Evolutionary conservation across 2,888 invertebrate genomes (phyloP).

Genomic region (Ichneumoninae sp.): DNA sequence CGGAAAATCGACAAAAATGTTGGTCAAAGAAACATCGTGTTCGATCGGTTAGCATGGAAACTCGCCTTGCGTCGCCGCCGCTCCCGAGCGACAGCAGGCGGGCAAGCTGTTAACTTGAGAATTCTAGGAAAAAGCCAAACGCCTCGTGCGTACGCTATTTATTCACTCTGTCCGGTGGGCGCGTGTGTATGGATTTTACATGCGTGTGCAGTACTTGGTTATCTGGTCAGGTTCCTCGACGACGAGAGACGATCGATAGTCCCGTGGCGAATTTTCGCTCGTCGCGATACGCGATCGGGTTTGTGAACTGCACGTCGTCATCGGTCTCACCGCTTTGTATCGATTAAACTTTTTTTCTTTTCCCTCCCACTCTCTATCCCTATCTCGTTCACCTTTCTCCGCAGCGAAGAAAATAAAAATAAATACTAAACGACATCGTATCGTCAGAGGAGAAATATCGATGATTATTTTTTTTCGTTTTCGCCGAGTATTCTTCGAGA

Average conservation of each 20-base stretch:
- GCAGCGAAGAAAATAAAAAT: not conserved
- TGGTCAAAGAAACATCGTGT: not conserved
- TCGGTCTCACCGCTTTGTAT: constrained; percentile 8
- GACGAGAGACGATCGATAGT: constrained; percentile 43
- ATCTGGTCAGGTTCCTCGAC: constrained; percentile 41
- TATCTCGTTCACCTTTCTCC: not conserved
- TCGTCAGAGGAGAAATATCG: constrained; percentile 16
- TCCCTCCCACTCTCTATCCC: not conserved
- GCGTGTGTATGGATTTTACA: constrained; percentile 13
- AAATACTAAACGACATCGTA: not conserved
- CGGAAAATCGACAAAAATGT: not conserved
- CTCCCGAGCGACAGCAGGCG: not conserved
- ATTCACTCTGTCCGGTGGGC: not conserved
- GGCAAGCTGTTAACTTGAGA: constrained; percentile 14
- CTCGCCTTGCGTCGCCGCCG: not conserved
- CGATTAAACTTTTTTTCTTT: not conserved
- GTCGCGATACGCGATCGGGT: constrained; percentile 41
- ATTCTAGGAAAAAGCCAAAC: constrained; percentile 42
- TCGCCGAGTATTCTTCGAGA: not conserved
- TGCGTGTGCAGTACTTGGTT: constrained; percentile 29
- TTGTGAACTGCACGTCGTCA: constrained; percentile 36
- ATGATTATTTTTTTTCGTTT: not conserved
- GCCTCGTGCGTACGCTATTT: constrained; percentile 13
- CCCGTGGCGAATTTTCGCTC: constrained; percentile 46
- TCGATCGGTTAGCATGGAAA: not conserved